phyloP scores from a whole-genome alignment of 2,888 invertebrate species.

The Parthenolecanium corni region DNA sequence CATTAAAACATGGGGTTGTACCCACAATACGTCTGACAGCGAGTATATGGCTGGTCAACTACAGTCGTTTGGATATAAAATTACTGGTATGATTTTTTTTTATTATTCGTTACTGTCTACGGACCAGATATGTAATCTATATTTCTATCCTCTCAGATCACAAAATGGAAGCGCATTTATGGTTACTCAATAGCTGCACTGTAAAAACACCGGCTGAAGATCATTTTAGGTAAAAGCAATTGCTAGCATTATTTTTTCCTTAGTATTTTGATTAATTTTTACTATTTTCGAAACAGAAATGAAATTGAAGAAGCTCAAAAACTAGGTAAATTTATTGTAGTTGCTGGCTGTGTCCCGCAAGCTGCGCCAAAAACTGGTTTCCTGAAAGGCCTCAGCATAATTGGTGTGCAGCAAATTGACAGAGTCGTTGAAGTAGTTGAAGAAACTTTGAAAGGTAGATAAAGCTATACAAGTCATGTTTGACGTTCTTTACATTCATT shows the following conservation, averaged over 20 bases:
- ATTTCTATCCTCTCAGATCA: slow-evolving; percentile 44
- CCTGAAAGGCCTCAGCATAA: slow-evolving; percentile 70
- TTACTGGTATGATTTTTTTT: slow-evolving; percentile 45
- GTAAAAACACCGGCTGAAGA: slow-evolving; percentile 97
- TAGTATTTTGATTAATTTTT: no score
- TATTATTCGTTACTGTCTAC: no score
- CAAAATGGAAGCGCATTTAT: slow-evolving; percentile 72
- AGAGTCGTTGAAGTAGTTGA: slow-evolving; percentile 94
- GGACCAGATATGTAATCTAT: not conserved
- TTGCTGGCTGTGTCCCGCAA: slow-evolving; percentile 97
- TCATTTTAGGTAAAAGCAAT: slow-evolving; percentile 55
- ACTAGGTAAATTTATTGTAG: slow-evolving; percentile 70
- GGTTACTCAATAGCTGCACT: slow-evolving; percentile 95
- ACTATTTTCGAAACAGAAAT: slow-evolving; percentile 47
- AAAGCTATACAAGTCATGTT: not conserved
- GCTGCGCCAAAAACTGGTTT: slow-evolving; percentile 65
- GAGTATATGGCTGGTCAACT: slow-evolving; percentile 98
- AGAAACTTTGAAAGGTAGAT: slow-evolving; percentile 80
- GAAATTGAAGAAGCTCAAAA: slow-evolving; percentile 64
- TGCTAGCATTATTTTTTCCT: not conserved
- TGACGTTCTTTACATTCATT: slow-evolving; percentile 8
- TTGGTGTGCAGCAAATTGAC: slow-evolving; percentile 98
- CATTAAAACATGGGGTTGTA: slow-evolving; percentile 94
- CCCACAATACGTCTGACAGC: slow-evolving; percentile 93
- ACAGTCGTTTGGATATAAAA: slow-evolving; percentile 71